Evolutionary conservation across 2,113 vertebrate species (phyloP), one percentile per base, ranked within the genome.

Genomic region (Sisor rabdophorus): DNA sequence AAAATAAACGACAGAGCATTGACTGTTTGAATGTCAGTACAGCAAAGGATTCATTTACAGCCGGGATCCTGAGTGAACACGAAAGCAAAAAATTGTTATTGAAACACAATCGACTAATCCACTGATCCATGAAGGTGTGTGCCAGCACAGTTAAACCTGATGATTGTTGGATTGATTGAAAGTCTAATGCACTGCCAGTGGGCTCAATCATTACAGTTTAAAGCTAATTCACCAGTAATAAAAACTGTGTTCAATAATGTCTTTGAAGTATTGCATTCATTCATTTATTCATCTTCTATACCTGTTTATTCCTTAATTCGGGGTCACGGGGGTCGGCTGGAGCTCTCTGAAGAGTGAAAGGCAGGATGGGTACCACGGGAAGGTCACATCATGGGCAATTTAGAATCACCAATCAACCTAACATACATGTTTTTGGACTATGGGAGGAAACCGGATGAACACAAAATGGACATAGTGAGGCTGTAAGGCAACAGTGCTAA

Each of bases 111-210:
- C 28, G 17, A 75, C 36, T 54, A 40, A 64, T 64, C 20, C 59
- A 67, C 32, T 26, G 60, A 67, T 67, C 30, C 63, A 58, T 48
- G 52, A 68, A 58, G 63, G 50, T 56, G 24, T 56, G 47, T 9
- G 19, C 63, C 13, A 40, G 61, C 74, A 47, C 16, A 36, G 8
- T 76, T 26, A 67, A 67, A 68, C 47, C 22, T 2, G 19, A 2
- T 58, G 63, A 58, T 68, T 76, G 24, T 15, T 47, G 63, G 53
- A 76, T 48, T 58, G 74, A 76, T 58, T 68, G 52, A 16, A 75
- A 65, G 4, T 44, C 52, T 65, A 64, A 65, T 65, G 60, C 22
- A 55, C 73, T 56, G 32, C 30, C 61, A 28, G 16, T 56, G 32
- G 11, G 52, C 40, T 67, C 52, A 65, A 65, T 36, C 60, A 10